A percentile compares a stretch with the other conserved stretches of the same genome.
Conservation (phyloP, 2,888 invertebrate species). For the Eupithecia dodoneata region DNA sequence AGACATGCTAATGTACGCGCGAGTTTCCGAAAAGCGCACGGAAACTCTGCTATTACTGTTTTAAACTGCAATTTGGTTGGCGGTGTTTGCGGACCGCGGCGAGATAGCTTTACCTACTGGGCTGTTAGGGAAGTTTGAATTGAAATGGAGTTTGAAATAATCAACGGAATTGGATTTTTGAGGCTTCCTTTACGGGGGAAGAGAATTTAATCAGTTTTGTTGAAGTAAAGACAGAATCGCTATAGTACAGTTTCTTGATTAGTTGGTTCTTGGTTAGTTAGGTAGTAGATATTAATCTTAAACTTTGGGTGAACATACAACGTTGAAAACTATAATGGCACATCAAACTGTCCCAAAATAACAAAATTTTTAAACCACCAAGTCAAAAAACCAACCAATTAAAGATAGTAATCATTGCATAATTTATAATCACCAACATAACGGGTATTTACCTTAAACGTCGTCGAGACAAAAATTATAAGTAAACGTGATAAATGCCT, state of each 20-base stretch:
- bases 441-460: too few relatives aligned
- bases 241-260: background rate
- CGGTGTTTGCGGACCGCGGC: conserved; percentile 3
- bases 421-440: too few relatives aligned
- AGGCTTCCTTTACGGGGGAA: background rate
- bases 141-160: conserved; percentile 3
- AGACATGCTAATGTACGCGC: conserved; percentile 27
- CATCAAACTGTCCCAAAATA: background rate
- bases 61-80: conserved; percentile 27
- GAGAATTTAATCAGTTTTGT: background rate
- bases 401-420: too few relatives aligned
- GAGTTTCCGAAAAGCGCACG: conserved; percentile 25
- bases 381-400: too few relatives aligned
- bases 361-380: too few relatives aligned
- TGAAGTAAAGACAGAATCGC: background rate
- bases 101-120: background rate
- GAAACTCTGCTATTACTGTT: conserved; percentile 32
- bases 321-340: background rate
- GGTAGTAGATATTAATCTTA: too few relatives aligned
- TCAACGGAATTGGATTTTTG: background rate
- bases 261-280: background rate
- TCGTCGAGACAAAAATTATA: too few relatives aligned
- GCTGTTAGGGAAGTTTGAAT: background rate
- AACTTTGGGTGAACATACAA: background rate
- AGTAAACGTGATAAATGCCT: too few relatives aligned